Evolutionary conservation across 2,888 invertebrate species (phyloP).

Genomic region (Tholera decimalis): DNA sequence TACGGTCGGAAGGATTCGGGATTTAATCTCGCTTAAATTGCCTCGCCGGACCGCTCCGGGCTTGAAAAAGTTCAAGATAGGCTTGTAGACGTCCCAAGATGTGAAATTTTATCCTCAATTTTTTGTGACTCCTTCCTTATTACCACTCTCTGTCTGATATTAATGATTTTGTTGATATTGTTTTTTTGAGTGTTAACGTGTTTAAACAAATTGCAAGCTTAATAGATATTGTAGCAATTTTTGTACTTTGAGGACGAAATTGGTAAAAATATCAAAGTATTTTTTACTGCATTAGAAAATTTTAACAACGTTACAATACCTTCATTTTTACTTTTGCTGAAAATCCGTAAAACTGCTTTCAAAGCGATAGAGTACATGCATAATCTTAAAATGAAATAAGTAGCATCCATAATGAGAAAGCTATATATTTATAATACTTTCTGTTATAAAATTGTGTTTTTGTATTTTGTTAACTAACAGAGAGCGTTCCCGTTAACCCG

Average conservation of each 20-base stretch:
- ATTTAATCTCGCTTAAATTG: constrained; percentile 81
- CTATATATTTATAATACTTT: no score
- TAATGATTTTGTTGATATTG: constrained; percentile 55
- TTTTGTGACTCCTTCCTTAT: constrained; percentile 68
- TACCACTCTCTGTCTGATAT: constrained; percentile 62
- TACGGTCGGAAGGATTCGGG: constrained; percentile 72
- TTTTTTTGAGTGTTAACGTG: constrained; percentile 22
- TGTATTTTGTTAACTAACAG: no score
- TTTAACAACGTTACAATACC: not conserved
- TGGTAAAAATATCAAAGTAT: not conserved
- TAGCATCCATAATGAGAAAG: no score
- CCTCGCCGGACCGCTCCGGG: constrained; percentile 69
- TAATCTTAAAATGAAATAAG: not conserved
- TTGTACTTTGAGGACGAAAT: not conserved
- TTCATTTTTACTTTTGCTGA: not conserved
- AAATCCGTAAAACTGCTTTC: not conserved
- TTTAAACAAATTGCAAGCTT: constrained; percentile 6
- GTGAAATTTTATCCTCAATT: constrained; percentile 69
- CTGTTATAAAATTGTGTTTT: no score
- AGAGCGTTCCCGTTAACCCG: no score
- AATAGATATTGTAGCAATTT: constrained; percentile 11
- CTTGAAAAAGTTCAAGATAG: constrained; percentile 69
- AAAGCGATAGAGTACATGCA: not conserved
- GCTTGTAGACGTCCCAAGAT: constrained; percentile 70
- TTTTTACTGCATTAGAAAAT: not conserved